phyloP scores from a whole-genome alignment of 2,888 invertebrate genomes.

The Tetranychus piercei region DNA sequence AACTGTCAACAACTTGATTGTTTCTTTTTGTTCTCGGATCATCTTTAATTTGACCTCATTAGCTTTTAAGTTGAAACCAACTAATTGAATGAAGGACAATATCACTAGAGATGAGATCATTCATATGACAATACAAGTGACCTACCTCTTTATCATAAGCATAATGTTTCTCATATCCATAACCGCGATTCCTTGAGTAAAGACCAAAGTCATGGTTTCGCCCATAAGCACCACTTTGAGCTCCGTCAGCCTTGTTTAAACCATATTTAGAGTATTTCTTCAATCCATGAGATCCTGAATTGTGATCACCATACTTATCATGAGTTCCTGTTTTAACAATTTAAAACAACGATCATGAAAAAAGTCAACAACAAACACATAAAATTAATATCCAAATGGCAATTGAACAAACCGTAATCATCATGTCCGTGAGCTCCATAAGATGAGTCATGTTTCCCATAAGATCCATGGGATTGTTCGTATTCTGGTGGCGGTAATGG shows the following conservation, averaged over 20 bases:
- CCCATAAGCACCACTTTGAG: slow-evolving; percentile 14
- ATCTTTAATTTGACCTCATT: too few relatives aligned
- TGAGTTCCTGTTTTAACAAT: neutral
- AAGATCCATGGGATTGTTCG: neutral
- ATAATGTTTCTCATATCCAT: slow-evolving; percentile 22
- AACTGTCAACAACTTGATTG: too few relatives aligned
- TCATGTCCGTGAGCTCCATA: slow-evolving; percentile 7
- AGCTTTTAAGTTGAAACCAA: too few relatives aligned
- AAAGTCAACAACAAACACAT: neutral
- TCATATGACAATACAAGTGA: neutral
- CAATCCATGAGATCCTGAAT: slow-evolving; percentile 16
- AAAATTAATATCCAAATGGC: neutral
- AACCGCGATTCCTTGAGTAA: slow-evolving; percentile 19
- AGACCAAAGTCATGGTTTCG: slow-evolving; percentile 16
- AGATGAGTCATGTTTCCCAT: neutral
- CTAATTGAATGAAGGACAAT: too few relatives aligned
- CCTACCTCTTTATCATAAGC: slow-evolving; percentile 20
- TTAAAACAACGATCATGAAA: neutral
- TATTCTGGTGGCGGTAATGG: neutral
- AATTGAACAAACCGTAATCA: neutral
- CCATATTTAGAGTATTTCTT: slow-evolving; percentile 13
- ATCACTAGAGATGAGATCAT: neutral
- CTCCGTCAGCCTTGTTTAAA: neutral
- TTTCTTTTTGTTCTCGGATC: too few relatives aligned
- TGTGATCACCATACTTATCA: slow-evolving; percentile 20